Evolutionary conservation across 2,113 vertebrate genomes (phyloP), one percentile per base, ranked within the genome.

Genomic region (Caranx melampygus): DNA sequence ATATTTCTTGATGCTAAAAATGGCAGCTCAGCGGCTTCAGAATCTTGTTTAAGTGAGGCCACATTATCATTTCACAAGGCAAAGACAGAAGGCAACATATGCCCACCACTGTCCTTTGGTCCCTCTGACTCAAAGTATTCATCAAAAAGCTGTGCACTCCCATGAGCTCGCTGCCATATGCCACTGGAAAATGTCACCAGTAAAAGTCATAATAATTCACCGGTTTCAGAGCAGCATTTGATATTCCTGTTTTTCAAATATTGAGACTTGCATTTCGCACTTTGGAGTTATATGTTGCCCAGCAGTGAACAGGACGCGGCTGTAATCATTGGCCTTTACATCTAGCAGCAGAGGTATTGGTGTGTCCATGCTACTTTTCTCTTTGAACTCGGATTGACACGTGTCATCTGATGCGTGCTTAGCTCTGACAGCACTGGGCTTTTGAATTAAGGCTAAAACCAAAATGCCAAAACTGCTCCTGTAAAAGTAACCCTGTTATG

Each of bases 131-230:
- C 94, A 95, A 95, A 95, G 94, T 96, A 96, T 96, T 96, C 96
- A 98, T 98, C 97, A 98, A 97, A 97, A 97, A 97, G 85, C 84
- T 78, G 68, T 94, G 93, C 94, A 95, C 94, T 99, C 96, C 97
- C 97, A 94, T 97, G 97, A 98, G 97, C 95, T 94, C 92, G 79
- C 94, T 94, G 94, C 97, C 97, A 98, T 98, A 98, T 98, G 97
- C 95, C 94, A 86, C 93, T 93, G 94, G 96, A 96, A 99, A 99
- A 99, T 99, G 97, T 98, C 98, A 99, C 96, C 96, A 95, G 95
- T 96, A 95, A 97, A 97, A 97, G 96, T 97, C 96, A 96, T 95
- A 96, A 96, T 97, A 96, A 96, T 97, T 98, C 96, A 96, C 95
- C 92, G 94, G 95, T 96, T 96, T 96, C 95, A 97, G 95, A 96